Conservation (phyloP, 2,113 vertebrate genomes). For the Paraplagusia blochii region DNA sequence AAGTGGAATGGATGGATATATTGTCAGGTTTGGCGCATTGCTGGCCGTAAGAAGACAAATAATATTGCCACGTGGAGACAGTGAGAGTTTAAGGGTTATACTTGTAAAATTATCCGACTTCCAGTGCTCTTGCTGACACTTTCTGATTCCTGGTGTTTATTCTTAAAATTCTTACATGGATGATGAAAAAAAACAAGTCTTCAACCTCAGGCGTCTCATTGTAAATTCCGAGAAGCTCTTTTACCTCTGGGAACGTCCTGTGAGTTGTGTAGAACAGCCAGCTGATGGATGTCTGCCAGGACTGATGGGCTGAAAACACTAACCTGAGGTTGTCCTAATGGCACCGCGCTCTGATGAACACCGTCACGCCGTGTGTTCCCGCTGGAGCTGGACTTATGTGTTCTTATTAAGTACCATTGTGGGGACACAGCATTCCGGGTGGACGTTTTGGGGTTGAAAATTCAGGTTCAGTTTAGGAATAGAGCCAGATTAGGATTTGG, state of each 20-base stretch:
- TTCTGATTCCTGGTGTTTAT: constrained; percentile 19
- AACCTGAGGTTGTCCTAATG: constrained; percentile 60
- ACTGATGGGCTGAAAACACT: constrained; percentile 43
- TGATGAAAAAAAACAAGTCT: constrained; percentile 36
- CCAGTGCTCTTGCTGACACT: constrained; percentile 9
- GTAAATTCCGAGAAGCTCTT: constrained; percentile 37
- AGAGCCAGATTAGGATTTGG: too few relatives aligned
- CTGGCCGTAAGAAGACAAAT: too few relatives aligned
- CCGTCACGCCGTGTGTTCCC: not conserved
- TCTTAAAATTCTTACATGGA: constrained; percentile 16
- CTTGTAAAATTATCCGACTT: constrained; percentile 7
- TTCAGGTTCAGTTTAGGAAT: too few relatives aligned
- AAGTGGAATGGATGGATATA: too few relatives aligned
- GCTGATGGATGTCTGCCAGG: constrained; percentile 51
- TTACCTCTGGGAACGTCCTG: constrained; percentile 20
- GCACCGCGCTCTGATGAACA: constrained; percentile 59
- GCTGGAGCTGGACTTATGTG: too few relatives aligned
- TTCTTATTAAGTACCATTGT: too few relatives aligned
- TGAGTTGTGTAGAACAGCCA: constrained; percentile 48
- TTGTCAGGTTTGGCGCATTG: too few relatives aligned
- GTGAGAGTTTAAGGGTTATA: too few relatives aligned
- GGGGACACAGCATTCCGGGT: too few relatives aligned
- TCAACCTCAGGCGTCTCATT: constrained; percentile 15
- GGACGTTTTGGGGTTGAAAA: too few relatives aligned
- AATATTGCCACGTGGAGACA: too few relatives aligned